Evolutionary conservation across 2,113 vertebrate genomes (phyloP), one percentile per base, ranked within the genome.

Genomic region (Hypanus sabinus): DNA sequence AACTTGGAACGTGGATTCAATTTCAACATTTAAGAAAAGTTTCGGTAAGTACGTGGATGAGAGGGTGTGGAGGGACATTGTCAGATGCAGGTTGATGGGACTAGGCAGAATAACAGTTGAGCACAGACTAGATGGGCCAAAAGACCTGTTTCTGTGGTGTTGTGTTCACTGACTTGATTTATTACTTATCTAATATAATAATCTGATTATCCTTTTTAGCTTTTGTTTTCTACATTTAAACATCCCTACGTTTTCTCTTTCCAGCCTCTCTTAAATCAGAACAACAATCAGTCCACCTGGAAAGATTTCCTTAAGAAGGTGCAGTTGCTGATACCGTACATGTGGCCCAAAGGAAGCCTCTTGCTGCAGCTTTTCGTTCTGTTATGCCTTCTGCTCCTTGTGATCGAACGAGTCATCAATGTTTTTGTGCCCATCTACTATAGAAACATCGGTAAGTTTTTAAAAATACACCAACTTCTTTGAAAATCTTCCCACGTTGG

Each of bases 371-470:
- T 97, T 0, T 95, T 98, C 62, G 99, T 99, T 91, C 30, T 99
- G 71, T 95, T 99, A 95, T 99, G 99, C 94, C 95, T 99, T 95
- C 94, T 95, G 0, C 96, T 99, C 94, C 97, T 99, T 96, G 98
- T 96, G 12, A 9, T 97, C 24, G 99, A 99, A 94, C 95, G 99
- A 5, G 98, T 75, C 24, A 96, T 99, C 94, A 99, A 99, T 0
- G 95, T 99, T 95, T 98, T 99, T 0, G 99, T 99, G 3, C 99
- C 99, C 0, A 98, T 99, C 96, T 99, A 96, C 96, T 98, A 96
- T 95, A 99, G 97, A 94, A 95, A 98, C 93, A 99, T 99, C 0
- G 98, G 99, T 99, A 96, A 98, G 97, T 5, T 0, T 36, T 33
- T 83, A 20, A 1, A 1, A 65, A 33, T n/a, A 1, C 30, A 76